Percentiles rank a stretch among this genome's conserved stretches.
Conservation (phyloP, 2,888 invertebrate genomes). For the Chymomyza fuscimana region DNA sequence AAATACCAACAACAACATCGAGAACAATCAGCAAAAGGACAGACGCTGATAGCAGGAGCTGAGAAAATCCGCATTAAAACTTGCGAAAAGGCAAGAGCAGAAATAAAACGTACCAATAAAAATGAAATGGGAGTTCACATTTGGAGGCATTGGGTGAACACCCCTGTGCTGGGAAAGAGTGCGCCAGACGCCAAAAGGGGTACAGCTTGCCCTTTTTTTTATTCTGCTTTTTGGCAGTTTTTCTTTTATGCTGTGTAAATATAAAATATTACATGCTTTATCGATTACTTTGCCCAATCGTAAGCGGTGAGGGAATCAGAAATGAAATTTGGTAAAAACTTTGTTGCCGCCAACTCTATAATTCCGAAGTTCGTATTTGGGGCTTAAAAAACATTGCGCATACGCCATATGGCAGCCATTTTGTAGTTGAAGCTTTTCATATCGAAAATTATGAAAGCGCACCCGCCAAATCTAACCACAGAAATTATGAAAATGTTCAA, state of each 20-base stretch:
- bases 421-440: constrained; percentile 21
- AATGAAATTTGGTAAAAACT: background rate
- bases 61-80: constrained; percentile 33
- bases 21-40: background rate
- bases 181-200: background rate
- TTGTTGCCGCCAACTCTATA: no score
- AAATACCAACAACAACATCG: background rate
- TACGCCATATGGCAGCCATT: constrained; percentile 48
- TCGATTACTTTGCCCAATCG: constrained; percentile 16
- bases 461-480: constrained; percentile 44
- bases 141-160: no score
- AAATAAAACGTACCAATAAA: constrained; percentile 39
- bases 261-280: constrained; percentile 34
- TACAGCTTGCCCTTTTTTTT: background rate
- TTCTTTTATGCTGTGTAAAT: constrained; percentile 21
- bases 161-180: background rate
- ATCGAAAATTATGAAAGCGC: constrained; percentile 43
- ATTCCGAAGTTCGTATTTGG: no score
- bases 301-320: background rate
- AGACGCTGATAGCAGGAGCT: constrained; percentile 15
- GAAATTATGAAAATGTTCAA: constrained; percentile 50
- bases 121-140: constrained; percentile 31
- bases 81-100: background rate
- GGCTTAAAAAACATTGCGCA: constrained; percentile 44
- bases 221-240: background rate